phyloP scores from a whole-genome alignment of 2,113 vertebrate species.

The Prinia subflava region DNA sequence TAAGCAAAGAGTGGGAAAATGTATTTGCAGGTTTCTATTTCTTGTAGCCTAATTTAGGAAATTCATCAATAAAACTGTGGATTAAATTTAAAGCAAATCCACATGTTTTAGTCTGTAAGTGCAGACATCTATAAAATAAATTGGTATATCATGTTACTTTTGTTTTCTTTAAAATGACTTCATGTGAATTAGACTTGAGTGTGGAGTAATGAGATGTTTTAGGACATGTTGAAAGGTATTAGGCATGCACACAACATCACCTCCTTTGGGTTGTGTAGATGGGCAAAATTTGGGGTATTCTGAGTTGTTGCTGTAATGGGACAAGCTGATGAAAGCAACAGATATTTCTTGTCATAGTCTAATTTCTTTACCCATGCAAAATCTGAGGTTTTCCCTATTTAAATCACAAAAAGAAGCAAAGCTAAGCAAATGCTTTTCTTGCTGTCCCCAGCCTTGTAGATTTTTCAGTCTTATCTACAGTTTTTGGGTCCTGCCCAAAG shows the following conservation, averaged over 20 bases:
- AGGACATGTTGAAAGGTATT: neutral
- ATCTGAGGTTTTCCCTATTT: neutral
- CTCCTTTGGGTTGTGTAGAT: neutral
- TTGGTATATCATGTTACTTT: conserved; percentile 6
- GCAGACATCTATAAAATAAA: neutral
- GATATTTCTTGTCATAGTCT: neutral
- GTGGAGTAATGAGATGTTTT: neutral
- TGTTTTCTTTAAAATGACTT: conserved; percentile 39
- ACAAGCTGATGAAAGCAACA: neutral
- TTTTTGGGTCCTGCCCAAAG: neutral
- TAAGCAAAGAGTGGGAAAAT: neutral
- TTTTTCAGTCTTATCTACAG: neutral
- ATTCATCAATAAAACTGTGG: neutral
- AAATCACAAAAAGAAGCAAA: neutral
- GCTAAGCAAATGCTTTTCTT: neutral
- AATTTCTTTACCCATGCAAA: neutral
- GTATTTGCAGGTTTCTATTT: neutral
- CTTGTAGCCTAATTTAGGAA: neutral
- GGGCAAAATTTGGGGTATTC: neutral
- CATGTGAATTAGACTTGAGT: neutral
- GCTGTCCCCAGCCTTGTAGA: neutral
- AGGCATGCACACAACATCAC: neutral
- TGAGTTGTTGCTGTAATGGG: neutral
- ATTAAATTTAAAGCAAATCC: conserved; percentile 28
- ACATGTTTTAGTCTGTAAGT: neutral